phyloP scores from a whole-genome alignment of 2,797 vertebrate species.

The Fratercula arctica region DNA sequence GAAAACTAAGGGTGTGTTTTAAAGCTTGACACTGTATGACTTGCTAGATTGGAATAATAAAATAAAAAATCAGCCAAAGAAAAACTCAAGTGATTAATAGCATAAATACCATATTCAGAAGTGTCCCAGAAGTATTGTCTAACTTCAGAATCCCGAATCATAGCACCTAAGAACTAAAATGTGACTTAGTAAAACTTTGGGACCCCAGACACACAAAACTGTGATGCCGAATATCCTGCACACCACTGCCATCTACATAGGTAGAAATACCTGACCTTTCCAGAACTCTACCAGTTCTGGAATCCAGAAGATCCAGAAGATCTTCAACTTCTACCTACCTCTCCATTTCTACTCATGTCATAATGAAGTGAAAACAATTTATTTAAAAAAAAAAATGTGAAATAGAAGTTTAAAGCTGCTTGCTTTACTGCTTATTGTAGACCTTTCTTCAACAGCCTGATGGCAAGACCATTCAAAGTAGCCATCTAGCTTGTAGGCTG shows the following conservation, averaged over 20 bases:
- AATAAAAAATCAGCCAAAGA: background rate
- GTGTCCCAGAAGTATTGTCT: background rate
- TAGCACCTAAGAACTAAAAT: background rate
- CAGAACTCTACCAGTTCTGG: background rate
- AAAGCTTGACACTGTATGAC: background rate
- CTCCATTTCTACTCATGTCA: background rate
- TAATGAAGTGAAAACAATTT: background rate
- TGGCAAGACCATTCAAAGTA: background rate
- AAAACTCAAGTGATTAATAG: background rate
- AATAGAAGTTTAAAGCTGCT: background rate
- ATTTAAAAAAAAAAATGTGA: background rate
- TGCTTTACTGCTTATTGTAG: background rate
- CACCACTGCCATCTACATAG: background rate
- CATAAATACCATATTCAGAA: background rate
- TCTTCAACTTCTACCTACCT: background rate
- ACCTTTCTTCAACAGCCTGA: background rate
- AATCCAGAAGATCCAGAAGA: too few relatives aligned
- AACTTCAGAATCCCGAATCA: background rate
- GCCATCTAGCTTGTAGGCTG: background rate
- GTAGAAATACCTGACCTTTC: background rate
- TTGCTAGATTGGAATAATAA: background rate
- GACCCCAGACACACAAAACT: background rate
- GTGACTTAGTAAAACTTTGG: background rate
- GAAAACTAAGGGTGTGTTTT: background rate
- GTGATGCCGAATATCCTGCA: background rate